A percentile compares a stretch with the other conserved stretches of the same genome.
phyloP scores from a whole-genome alignment of 1,140 invertebrate species.

The Homalodisca vitripennis region DNA sequence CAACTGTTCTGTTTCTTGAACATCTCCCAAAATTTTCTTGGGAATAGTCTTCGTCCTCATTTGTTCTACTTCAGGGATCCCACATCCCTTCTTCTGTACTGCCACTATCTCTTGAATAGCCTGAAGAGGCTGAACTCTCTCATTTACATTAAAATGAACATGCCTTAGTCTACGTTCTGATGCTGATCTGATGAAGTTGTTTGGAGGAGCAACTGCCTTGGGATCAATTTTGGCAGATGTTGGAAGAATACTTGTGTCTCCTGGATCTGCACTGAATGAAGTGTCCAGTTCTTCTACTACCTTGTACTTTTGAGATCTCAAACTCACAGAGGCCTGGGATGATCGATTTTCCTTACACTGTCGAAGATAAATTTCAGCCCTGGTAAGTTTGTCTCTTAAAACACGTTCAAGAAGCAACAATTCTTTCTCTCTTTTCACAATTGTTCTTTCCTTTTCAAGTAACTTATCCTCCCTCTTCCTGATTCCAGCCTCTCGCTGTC shows the following conservation, averaged over 20 bases:
- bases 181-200: constrained; percentile 25
- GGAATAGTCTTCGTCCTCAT: no score
- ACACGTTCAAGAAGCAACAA: constrained; percentile 51
- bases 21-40: neutral
- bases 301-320: constrained; percentile 37
- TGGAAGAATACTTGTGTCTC: constrained; percentile 54
- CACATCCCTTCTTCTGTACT: no score
- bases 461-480: constrained; percentile 47
- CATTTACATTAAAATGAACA: constrained; percentile 33
- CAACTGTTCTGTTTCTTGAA: neutral
- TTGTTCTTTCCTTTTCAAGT: constrained; percentile 48
- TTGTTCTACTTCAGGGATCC: no score
- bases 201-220: constrained; percentile 32
- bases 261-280: constrained; percentile 55
- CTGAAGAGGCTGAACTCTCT: neutral
- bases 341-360: constrained; percentile 35
- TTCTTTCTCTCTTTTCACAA: constrained; percentile 47
- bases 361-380: constrained; percentile 46
- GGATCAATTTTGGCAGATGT: constrained; percentile 55
- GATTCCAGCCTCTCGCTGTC: constrained; percentile 45
- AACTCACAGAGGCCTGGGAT: neutral
- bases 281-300: constrained; percentile 55
- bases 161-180: constrained; percentile 33
- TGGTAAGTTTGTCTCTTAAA: constrained; percentile 54
- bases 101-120: neutral